Percentiles rank a stretch among this genome's conserved stretches.
These are phyloP conservation scores for Distichodus sexfasciatus DNA, from an alignment of 2,797 vertebrate species.

Conservation along the genomic window DNA sequence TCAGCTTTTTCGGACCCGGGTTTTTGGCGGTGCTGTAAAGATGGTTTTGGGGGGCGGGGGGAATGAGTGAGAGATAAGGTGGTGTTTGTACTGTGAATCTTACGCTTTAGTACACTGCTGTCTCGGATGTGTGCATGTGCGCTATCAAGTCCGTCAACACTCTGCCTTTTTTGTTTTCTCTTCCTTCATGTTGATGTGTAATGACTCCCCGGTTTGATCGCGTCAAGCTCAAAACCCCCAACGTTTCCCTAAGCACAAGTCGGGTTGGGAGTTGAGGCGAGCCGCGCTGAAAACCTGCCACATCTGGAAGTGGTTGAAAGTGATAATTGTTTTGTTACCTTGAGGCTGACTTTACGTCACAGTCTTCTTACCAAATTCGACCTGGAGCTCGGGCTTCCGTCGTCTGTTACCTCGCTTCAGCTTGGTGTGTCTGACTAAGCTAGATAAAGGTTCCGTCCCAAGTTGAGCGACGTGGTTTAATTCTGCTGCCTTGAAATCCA, in stretches of 20 bases:
- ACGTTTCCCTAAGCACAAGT: not conserved
- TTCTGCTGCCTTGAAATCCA: too few species aligned
- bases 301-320: not conserved
- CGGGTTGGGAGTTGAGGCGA: too few species aligned
- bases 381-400: too few species aligned
- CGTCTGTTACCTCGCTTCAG: too few species aligned
- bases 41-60: not conserved
- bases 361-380: not conserved
- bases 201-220: constrained; percentile 20
- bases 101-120: not conserved
- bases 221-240: not conserved
- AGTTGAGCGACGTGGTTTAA: too few species aligned
- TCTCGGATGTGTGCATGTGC: not conserved
- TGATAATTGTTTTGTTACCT: not conserved
- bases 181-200: constrained; percentile 43
- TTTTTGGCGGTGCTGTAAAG: too few species aligned
- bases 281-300: not conserved
- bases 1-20: not conserved
- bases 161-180: constrained; percentile 15
- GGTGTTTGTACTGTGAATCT: not conserved
- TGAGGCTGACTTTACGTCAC: not conserved
- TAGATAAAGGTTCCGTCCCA: too few species aligned
- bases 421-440: too few species aligned
- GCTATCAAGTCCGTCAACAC: not conserved
- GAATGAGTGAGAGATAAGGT: not conserved